Base-by-base conservation (phyloP, 1,140 invertebrate genomes). In the Zaprionus davidi region DNA sequence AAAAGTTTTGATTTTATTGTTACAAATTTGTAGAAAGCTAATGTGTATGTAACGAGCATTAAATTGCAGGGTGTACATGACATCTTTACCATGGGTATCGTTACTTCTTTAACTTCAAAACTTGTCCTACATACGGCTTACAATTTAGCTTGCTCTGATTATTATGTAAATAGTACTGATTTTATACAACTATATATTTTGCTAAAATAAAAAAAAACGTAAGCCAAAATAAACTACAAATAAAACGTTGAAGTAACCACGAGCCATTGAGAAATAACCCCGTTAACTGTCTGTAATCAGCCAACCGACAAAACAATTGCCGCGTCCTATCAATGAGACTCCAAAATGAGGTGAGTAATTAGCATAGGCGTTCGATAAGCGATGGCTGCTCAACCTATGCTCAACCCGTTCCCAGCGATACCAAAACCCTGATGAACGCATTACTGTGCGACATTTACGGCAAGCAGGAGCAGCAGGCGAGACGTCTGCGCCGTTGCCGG, bases 381-480 rank as follows among this genome's bases (percentile, higher is more conserved):
- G 5, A 28, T 28, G 17, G 41, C 31, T 17, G 5, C 15, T n/a
- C 28, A 12, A 68, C 53, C 12, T 36, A 3, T 11, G 24, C 26
- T 5, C 7, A 34, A 65, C 26, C 3, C 20, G 1, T 20, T 49
- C 22, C 17, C 56, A 90, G 87, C 57, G 56, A 82, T 7, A 79
- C 75, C 15, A 92, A 92, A 76, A 68, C 68, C 24, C 70, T 92
- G 46, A 65, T 92, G 38, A 79, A 72, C 55, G 73, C 81, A 71
- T 57, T 92, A 56, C 75, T 92, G 28, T 91, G 79, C 76, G 87
- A 91, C 66, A 92, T 92, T 66, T 92, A 92, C 53, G 91, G 91
- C 57, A 62, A 79, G 58, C 85, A 91, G 64, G 65, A 90, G 59
- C 62, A 69, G 59, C 69, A 73, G 36, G 73, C 68, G 17, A 55